A percentile compares a stretch with the other conserved stretches of the same genome.
These are phyloP conservation scores for human DNA, from an alignment of 2,113 vertebrate genomes.

Conservation along the genomic window GRCh38 chr3:78990501-78991000, in stretches of 20 bases:
- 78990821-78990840: constrained; percentile 32
- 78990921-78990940: background rate
- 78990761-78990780: background rate
- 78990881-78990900: constrained; percentile 10
- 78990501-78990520: background rate
- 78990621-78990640: background rate
- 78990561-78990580: background rate
- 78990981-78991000: background rate
- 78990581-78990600: background rate
- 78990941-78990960: background rate
- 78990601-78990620: background rate
- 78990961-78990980: background rate
- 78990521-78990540: background rate
- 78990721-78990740: background rate
- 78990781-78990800: background rate
- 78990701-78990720: background rate
- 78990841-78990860: background rate
- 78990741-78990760: background rate
- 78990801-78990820: background rate
- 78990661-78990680: background rate
- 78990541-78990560: background rate
- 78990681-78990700: background rate
- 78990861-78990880: constrained; percentile 9
- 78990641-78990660: background rate
- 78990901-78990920: background rate